A percentile compares a stretch with the other conserved stretches of the same genome.
Evolutionary conservation across 2,888 invertebrate species (phyloP).

Genomic region (Noctua fimbriata): DNA sequence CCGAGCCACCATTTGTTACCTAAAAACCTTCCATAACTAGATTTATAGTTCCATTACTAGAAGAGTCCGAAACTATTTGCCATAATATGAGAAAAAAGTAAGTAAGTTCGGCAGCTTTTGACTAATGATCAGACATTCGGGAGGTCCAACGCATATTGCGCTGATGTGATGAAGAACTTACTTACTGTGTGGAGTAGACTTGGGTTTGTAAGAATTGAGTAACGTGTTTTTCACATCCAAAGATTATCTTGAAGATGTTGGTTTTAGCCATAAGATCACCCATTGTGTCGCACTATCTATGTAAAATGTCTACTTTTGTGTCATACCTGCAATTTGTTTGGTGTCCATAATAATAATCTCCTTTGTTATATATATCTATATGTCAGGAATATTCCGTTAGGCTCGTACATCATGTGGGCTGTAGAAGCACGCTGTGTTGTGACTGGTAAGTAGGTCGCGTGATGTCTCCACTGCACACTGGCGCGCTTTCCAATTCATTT

Average conservation of each 20-base stretch:
- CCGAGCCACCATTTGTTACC: slow-evolving; percentile 9
- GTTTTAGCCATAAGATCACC: too few relatives aligned
- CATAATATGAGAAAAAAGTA: slow-evolving; percentile 79
- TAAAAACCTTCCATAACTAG: slow-evolving; percentile 50
- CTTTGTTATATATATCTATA: too few relatives aligned
- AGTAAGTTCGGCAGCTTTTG: slow-evolving; percentile 81
- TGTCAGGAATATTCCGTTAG: too few relatives aligned
- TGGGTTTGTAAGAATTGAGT: background rate
- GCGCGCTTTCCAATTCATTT: too few relatives aligned
- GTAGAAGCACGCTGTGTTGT: too few relatives aligned
- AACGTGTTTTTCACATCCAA: background rate
- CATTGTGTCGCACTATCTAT: background rate
- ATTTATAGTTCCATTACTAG: slow-evolving; percentile 55
- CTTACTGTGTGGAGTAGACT: slow-evolving; percentile 60
- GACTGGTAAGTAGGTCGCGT: too few relatives aligned
- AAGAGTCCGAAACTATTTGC: slow-evolving; percentile 68
- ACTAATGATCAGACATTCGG: slow-evolving; percentile 86
- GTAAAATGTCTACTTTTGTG: background rate
- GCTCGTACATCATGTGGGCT: too few relatives aligned
- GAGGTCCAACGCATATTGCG: slow-evolving; percentile 86
- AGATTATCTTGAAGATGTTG: too few relatives aligned
- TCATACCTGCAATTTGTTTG: too few relatives aligned
- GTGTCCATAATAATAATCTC: too few relatives aligned
- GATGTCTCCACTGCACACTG: too few relatives aligned
- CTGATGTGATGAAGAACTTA: slow-evolving; percentile 62